Base-by-base conservation (phyloP, 1,140 invertebrate species). In the Caenorhabditis briggsae region DNA sequence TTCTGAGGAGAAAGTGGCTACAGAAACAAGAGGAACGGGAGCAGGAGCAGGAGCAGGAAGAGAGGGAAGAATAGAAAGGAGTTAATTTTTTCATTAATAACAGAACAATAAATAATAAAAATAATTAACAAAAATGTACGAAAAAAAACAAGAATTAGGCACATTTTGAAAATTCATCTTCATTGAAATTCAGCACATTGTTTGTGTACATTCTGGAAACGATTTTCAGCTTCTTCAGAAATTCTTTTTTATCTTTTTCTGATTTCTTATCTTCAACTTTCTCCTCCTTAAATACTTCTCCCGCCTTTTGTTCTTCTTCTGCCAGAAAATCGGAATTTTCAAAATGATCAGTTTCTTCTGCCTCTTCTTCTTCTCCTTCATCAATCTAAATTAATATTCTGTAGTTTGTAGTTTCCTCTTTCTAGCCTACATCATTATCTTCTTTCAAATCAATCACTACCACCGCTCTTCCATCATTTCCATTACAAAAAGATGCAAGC, bases 1-100 rank as follows among this genome's bases (percentile, higher is more conserved):
- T 87, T 59, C 78, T 88, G 5, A 11, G 88, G 20, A 61, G 86
- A 65, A 88, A 88, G 43, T 88, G 85, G 85, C 82, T 88, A n/a
- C 23, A 56, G 9, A 88, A 86, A 87, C 41, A 82, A 48, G 84
- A 58, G 11, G 85, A 88, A 18, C 11, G 41, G 43, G 8, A 58
- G 9, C 61, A 74, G 14, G 8, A 58, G 9, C 61, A 74, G 14
- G 41, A 87, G 23, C 25, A 83, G 6, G 25, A 56, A 61, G 55
- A 74, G 20, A 12, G 23, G 8, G 59, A 61, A 20, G 59, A 61
- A 64, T 82, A 56, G n/a, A 46, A 64, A 33, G 0, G 64, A 16
- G 3, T 65, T 41, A 2, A 65, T 25, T 1, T 70, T 25, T n/a
- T 70, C 16, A 70, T 70, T 53, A 46, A 43, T 48, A 50, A 53